These are phyloP conservation scores for Subacronicta megacephala DNA, from an alignment of 2,888 invertebrate genomes.

Conservation along the genomic window DNA sequence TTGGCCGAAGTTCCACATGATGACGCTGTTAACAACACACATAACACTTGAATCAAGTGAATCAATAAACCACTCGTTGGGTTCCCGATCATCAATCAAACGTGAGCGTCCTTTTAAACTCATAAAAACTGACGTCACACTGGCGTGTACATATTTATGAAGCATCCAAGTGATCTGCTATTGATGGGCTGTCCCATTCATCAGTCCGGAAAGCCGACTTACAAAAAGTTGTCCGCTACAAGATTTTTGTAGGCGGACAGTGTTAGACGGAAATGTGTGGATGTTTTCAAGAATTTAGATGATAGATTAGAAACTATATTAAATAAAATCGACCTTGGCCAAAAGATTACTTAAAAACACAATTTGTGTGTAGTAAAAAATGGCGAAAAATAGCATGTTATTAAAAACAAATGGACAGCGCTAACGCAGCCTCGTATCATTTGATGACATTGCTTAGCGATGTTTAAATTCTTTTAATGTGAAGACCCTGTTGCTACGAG, in stretches of 20 bases:
- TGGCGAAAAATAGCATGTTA: conserved; percentile 18
- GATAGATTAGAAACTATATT: conserved; percentile 21
- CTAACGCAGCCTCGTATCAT: conserved; percentile 19
- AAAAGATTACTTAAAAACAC: conserved; percentile 14
- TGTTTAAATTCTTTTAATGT: conserved; percentile 23
- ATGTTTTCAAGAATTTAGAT: conserved; percentile 37
- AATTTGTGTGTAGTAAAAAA: conserved; percentile 19
- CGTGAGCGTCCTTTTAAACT: conserved; percentile 67
- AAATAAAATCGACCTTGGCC: conserved; percentile 20
- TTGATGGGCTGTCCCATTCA: conserved; percentile 81
- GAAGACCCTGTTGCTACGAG: neutral
- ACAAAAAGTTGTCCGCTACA: conserved; percentile 68
- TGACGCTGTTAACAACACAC: conserved; percentile 61
- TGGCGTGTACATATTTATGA: conserved; percentile 87
- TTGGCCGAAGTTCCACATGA: conserved; percentile 46
- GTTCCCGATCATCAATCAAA: conserved; percentile 74
- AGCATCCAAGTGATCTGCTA: conserved; percentile 82
- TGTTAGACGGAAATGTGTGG: conserved; percentile 53
- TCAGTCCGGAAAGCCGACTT: conserved; percentile 70
- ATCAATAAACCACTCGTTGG: conserved; percentile 77
- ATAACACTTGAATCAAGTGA: conserved; percentile 73
- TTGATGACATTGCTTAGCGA: conserved; percentile 23
- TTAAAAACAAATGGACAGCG: conserved; percentile 20
- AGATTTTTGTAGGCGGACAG: conserved; percentile 60
- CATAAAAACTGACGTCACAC: conserved; percentile 83